Evolutionary conservation across 2,113 vertebrate species (phyloP).

Genomic region (Mohoua ochrocephala): DNA sequence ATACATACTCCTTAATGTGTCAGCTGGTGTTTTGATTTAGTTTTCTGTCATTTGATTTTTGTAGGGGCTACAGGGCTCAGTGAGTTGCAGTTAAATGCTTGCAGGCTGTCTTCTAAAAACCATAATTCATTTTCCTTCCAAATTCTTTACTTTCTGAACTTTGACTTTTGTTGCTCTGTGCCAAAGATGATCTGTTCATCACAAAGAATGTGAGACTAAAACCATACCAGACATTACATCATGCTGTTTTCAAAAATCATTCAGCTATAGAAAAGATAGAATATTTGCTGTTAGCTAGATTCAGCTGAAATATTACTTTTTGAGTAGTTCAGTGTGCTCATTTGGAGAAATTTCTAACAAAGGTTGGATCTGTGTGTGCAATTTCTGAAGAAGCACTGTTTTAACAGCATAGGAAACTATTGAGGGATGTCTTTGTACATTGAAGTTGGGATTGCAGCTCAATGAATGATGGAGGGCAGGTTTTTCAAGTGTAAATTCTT

Average conservation of each 20-base stretch:
- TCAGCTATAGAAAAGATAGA: neutral
- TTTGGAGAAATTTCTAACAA: neutral
- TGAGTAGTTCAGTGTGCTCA: neutral
- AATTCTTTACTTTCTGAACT: neutral
- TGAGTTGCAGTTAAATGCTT: neutral
- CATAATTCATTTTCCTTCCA: neutral
- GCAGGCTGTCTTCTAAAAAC: neutral
- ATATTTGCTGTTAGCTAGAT: neutral
- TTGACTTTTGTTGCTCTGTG: neutral
- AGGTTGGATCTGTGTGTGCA: neutral
- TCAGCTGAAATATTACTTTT: neutral
- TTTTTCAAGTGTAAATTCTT: neutral
- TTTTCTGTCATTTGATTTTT: neutral
- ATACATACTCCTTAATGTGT: neutral
- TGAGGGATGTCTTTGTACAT: neutral
- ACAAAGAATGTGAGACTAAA: neutral
- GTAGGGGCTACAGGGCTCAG: neutral
- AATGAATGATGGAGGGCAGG: rapidly evolving
- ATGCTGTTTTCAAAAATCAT: neutral
- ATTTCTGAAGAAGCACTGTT: neutral
- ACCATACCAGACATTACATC: neutral
- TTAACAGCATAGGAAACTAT: neutral
- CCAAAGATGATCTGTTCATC: neutral
- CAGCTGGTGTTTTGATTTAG: neutral
- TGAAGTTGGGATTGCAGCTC: neutral